A percentile compares a stretch with the other conserved stretches of the same genome.
phyloP scores from a whole-genome alignment of 2,797 vertebrate genomes.

The Esox lucius region DNA sequence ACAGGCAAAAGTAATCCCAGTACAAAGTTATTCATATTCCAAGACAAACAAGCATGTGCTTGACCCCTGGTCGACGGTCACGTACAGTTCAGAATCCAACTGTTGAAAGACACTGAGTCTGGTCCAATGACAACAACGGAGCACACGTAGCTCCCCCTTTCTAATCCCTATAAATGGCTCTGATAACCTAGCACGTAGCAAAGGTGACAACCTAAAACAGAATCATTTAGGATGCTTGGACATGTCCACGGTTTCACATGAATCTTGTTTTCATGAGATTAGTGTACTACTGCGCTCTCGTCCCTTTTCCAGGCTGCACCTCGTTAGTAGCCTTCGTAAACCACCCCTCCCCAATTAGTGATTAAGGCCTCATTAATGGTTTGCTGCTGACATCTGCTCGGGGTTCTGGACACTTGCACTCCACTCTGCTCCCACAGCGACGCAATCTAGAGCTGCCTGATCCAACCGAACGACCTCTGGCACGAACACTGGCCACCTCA shows the following conservation, averaged over 20 bases:
- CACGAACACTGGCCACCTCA: slow-evolving; percentile 46
- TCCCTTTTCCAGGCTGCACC: slow-evolving; percentile 14
- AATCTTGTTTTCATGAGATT: slow-evolving; percentile 45
- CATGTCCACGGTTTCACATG: slow-evolving; percentile 29
- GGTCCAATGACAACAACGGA: slow-evolving; percentile 68
- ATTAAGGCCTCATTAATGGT: slow-evolving; percentile 65
- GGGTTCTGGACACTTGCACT: slow-evolving; percentile 38
- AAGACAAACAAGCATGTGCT: slow-evolving; percentile 67
- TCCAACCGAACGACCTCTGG: slow-evolving; percentile 39
- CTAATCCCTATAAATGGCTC: slow-evolving; percentile 32
- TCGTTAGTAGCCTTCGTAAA: slow-evolving; percentile 53
- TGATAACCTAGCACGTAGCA: slow-evolving; percentile 47
- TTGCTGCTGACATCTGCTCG: slow-evolving; percentile 62
- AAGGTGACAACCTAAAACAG: slow-evolving; percentile 18
- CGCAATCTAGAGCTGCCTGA: slow-evolving; percentile 46
- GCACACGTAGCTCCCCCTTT: slow-evolving; percentile 51
- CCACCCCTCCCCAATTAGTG: slow-evolving; percentile 57
- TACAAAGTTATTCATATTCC: slow-evolving; percentile 69
- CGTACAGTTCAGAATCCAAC: slow-evolving; percentile 62
- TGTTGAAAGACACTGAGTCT: slow-evolving; percentile 63
- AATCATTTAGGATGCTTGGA: background rate
- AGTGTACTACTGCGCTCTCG: slow-evolving; percentile 30
- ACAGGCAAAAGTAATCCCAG: slow-evolving; percentile 70
- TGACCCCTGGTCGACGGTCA: slow-evolving; percentile 56
- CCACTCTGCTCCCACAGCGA: slow-evolving; percentile 18